Evolutionary conservation across 1,140 invertebrate genomes (phyloP).

Genomic region (Chymomyza costata): DNA sequence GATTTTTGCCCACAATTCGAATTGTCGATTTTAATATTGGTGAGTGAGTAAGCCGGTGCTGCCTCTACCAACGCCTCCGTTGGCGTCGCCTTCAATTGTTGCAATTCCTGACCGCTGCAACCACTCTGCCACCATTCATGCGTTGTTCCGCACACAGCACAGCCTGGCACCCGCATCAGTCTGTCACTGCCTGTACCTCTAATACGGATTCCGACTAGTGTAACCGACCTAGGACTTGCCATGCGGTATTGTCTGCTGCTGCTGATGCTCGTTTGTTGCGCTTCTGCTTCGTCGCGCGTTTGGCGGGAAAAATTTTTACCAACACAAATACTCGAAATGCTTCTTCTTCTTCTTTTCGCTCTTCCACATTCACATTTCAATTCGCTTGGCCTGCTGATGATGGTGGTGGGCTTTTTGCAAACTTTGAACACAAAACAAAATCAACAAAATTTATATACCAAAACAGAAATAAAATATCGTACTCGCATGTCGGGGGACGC

Average conservation of each 20-base stretch:
- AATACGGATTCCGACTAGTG: slow-evolving; percentile 34
- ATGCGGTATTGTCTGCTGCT: slow-evolving; percentile 65
- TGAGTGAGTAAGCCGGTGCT: slow-evolving; percentile 4
- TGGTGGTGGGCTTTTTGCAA: slow-evolving; percentile 22
- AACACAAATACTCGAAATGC: slow-evolving; percentile 12
- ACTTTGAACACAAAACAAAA: slow-evolving; percentile 20
- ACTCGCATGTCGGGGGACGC: too few relatives aligned
- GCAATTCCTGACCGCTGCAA: slow-evolving; percentile 3
- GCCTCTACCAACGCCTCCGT: too few relatives aligned
- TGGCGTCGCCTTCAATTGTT: slow-evolving; percentile 13
- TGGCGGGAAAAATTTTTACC: slow-evolving; percentile 58
- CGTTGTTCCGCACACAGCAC: not conserved
- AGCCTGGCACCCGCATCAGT: slow-evolving; percentile 23
- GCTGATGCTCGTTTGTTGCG: slow-evolving; percentile 12
- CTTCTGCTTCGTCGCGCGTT: slow-evolving; percentile 40
- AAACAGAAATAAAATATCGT: slow-evolving; percentile 58
- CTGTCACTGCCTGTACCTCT: slow-evolving; percentile 21
- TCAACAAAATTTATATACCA: slow-evolving; percentile 41
- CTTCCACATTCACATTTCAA: too few relatives aligned
- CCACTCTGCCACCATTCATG: slow-evolving; percentile 4
- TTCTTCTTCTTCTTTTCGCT: slow-evolving; percentile 6
- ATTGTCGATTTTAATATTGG: slow-evolving; percentile 61
- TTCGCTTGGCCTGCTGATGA: too few relatives aligned
- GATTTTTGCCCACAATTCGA: slow-evolving; percentile 36
- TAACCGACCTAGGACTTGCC: slow-evolving; percentile 74